These are phyloP conservation scores for Ormyrus labotus DNA, from an alignment of 2,888 invertebrate species.

Conservation along the genomic window DNA sequence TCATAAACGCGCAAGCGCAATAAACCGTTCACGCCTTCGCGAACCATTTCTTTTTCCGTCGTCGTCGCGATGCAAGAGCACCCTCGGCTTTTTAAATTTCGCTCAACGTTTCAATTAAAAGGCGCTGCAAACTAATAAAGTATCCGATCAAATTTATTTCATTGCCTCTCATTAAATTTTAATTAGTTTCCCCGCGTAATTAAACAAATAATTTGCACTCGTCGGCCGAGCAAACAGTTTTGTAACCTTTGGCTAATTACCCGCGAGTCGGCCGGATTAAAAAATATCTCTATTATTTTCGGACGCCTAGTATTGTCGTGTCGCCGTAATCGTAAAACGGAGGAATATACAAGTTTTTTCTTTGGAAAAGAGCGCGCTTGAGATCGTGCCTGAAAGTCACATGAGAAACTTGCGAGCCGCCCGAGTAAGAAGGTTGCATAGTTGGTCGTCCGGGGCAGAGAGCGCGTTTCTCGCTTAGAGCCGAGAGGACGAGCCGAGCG, in stretches of 20 bases:
- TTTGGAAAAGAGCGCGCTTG: neutral
- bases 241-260: too few species aligned
- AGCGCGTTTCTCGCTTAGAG: neutral
- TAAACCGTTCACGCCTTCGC: neutral
- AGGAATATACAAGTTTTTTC: neutral
- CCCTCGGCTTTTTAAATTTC: neutral
- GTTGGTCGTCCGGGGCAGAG: too few species aligned
- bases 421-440: too few species aligned
- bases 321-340: neutral
- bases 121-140: constrained; percentile 7
- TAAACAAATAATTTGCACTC: constrained; percentile 35
- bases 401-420: too few species aligned
- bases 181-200: constrained; percentile 31
- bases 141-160: constrained; percentile 29
- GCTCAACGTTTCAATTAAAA: constrained; percentile 22
- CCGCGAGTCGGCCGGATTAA: too few species aligned
- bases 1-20: constrained; percentile 25
- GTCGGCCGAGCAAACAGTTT: too few species aligned
- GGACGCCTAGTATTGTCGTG: neutral
- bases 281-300: neutral
- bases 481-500: neutral
- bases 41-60: constrained; percentile 5
- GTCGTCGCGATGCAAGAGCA: neutral
- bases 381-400: too few species aligned
- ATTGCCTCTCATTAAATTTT: constrained; percentile 38